phyloP scores from a whole-genome alignment of 2,797 vertebrate species.

The Crocidura indochinensis region DNA sequence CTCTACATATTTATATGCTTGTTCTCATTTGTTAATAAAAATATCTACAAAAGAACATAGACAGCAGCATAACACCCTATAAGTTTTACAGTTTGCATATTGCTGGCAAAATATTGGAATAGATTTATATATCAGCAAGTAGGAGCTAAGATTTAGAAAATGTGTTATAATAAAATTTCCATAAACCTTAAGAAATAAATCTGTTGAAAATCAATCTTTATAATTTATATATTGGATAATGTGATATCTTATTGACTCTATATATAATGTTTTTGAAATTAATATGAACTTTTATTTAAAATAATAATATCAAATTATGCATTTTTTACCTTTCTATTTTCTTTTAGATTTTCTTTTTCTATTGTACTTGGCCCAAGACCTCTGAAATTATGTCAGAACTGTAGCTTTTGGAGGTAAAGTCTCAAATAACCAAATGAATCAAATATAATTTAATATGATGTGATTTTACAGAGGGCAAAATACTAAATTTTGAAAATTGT shows the following conservation, averaged over 20 bases:
- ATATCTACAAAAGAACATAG: background rate
- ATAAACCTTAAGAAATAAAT: constrained; percentile 60
- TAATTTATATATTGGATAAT: constrained; percentile 48
- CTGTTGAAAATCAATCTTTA: constrained; percentile 55
- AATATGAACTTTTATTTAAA: constrained; percentile 58
- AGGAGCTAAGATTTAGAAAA: constrained; percentile 40
- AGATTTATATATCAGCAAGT: constrained; percentile 6
- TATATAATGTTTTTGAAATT: constrained; percentile 23
- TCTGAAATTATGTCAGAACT: constrained; percentile 77
- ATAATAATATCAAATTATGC: constrained; percentile 57
- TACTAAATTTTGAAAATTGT: constrained; percentile 79
- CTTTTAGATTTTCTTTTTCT: constrained; percentile 69
- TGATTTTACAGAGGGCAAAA: constrained; percentile 81
- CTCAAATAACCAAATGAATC: constrained; percentile 74
- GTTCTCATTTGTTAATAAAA: background rate
- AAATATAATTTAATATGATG: constrained; percentile 82
- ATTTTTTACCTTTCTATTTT: constrained; percentile 67
- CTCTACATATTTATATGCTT: background rate
- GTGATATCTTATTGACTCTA: constrained; percentile 36
- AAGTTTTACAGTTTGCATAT: background rate
- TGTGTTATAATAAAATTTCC: background rate
- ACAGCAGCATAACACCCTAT: background rate
- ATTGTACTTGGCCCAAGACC: constrained; percentile 50
- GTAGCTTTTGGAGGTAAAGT: constrained; percentile 76
- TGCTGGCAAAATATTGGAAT: constrained; percentile 66